Conservation (phyloP, 2,888 invertebrate genomes). For the Lacanobia oleracea region DNA sequence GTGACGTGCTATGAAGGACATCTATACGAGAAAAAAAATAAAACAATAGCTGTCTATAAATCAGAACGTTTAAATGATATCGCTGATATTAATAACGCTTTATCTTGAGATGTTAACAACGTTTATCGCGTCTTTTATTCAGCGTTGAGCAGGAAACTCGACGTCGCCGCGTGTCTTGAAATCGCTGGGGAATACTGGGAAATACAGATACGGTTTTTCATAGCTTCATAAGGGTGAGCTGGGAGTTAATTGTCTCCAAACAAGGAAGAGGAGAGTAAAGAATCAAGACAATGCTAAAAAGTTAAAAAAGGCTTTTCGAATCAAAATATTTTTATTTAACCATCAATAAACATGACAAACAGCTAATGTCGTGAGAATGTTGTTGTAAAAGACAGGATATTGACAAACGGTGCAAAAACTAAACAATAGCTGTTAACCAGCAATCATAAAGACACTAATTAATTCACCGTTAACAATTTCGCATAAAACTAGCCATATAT, state of each 20-base stretch:
- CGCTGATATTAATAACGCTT: not conserved
- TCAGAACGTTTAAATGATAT: conserved; percentile 18
- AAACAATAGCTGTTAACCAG: conserved; percentile 39
- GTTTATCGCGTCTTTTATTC: not conserved
- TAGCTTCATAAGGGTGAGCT: too few relatives aligned
- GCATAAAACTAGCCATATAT: conserved; percentile 30
- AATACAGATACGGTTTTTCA: not conserved
- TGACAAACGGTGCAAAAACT: conserved; percentile 33
- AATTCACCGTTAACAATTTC: conserved; percentile 26
- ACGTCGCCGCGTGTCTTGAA: not conserved
- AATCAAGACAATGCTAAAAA: not conserved
- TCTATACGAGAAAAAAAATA: conserved; percentile 30
- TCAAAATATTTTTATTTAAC: not conserved
- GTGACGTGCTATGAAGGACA: conserved; percentile 23
- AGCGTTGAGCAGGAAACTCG: conserved; percentile 16
- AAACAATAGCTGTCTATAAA: conserved; percentile 37
- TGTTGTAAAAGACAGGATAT: conserved; percentile 40
- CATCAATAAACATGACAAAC: not conserved
- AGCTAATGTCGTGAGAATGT: conserved; percentile 33
- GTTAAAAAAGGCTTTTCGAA: not conserved
- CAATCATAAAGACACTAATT: conserved; percentile 29
- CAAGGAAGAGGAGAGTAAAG: not conserved
- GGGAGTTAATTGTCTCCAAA: too few relatives aligned
- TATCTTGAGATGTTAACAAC: conserved; percentile 4
- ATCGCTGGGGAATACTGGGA: not conserved